A percentile compares a stretch with the other conserved stretches of the same genome.
These are phyloP conservation scores for Esperia sulphurella DNA, from an alignment of 2,888 invertebrate species.

Conservation along the genomic window DNA sequence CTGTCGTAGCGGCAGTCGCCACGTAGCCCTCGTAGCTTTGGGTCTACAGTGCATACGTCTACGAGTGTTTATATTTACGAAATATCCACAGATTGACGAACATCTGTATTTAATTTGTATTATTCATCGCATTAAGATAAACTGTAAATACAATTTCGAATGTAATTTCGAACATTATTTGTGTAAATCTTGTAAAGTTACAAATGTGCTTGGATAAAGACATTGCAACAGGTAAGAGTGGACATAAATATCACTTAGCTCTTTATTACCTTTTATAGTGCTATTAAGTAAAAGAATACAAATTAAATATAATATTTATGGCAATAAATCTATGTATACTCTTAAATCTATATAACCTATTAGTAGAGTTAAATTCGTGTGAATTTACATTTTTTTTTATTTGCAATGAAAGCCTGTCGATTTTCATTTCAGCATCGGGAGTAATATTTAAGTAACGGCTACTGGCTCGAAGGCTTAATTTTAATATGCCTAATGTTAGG, in stretches of 20 bases:
- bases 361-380: too few relatives aligned
- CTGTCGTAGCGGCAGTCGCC: conserved; percentile 55
- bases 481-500: too few relatives aligned
- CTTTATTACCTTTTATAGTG: too few relatives aligned
- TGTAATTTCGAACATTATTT: background rate
- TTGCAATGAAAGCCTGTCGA: too few relatives aligned
- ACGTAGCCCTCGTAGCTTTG: conserved; percentile 49
- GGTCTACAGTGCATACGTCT: conserved; percentile 9
- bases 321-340: too few relatives aligned
- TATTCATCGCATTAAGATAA: background rate
- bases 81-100: conserved; percentile 22
- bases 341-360: too few relatives aligned
- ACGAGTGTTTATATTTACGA: conserved; percentile 22
- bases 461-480: too few relatives aligned
- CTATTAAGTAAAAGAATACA: too few relatives aligned
- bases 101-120: conserved; percentile 16
- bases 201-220: conserved; percentile 32
- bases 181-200: background rate
- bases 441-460: too few relatives aligned
- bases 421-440: too few relatives aligned
- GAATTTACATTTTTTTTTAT: too few relatives aligned
- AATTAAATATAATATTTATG: too few relatives aligned
- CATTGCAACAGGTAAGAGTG: conserved; percentile 36
- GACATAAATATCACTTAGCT: background rate
- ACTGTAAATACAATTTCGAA: background rate